These are phyloP conservation scores for Drosophila gaucha DNA, from an alignment of 2,888 invertebrate species.

Conservation along the genomic window DNA sequence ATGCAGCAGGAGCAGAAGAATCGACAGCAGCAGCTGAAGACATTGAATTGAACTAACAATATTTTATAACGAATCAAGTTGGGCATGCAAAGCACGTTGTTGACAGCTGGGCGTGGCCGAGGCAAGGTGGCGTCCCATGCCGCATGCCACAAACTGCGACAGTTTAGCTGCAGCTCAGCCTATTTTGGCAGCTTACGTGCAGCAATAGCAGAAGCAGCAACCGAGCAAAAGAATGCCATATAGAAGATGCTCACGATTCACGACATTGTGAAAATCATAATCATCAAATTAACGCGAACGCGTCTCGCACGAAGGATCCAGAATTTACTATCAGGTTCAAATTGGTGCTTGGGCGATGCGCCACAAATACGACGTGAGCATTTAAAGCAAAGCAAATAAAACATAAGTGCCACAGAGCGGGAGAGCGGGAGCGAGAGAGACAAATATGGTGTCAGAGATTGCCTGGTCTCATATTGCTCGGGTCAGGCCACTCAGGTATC, in stretches of 20 bases:
- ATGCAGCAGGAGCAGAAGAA: slow-evolving; percentile 13
- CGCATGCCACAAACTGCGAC: slow-evolving; percentile 37
- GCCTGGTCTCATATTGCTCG: slow-evolving; percentile 7
- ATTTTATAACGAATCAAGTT: slow-evolving; percentile 50
- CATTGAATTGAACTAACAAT: slow-evolving; percentile 43
- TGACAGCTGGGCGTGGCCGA: slow-evolving; percentile 66
- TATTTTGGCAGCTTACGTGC: slow-evolving; percentile 47
- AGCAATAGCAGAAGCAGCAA: too few relatives aligned
- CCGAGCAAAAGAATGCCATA: slow-evolving; percentile 8
- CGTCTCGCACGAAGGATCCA: slow-evolving; percentile 26
- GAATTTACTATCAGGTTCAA: slow-evolving; percentile 62
- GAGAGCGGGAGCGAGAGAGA: neutral
- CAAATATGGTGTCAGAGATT: slow-evolving; percentile 20
- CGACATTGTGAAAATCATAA: slow-evolving; percentile 70
- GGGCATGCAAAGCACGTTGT: slow-evolving; percentile 74
- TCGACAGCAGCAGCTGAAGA: neutral
- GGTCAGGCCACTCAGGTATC: slow-evolving; percentile 61
- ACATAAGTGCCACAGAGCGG: slow-evolving; percentile 59
- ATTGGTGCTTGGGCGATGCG: slow-evolving; percentile 46
- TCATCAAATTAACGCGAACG: slow-evolving; percentile 72
- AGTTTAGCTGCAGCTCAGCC: slow-evolving; percentile 47
- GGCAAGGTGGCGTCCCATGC: slow-evolving; percentile 27
- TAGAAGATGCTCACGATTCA: slow-evolving; percentile 46
- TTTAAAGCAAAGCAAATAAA: slow-evolving; percentile 72
- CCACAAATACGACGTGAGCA: slow-evolving; percentile 67